phyloP scores from a whole-genome alignment of 2,888 invertebrate genomes.

The Temnothorax unifasciatus region DNA sequence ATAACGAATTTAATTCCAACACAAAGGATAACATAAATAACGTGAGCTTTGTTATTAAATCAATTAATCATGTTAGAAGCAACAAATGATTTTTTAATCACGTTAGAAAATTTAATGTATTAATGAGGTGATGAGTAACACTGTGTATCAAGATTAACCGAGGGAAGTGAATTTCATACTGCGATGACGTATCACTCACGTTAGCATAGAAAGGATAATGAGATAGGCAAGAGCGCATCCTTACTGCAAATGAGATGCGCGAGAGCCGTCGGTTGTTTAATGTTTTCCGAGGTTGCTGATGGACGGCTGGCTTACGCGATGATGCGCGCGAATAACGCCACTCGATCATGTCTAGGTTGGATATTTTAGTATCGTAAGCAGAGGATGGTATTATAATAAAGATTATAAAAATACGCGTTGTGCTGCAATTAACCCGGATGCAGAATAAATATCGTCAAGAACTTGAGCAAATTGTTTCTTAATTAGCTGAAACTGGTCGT shows the following conservation, averaged over 20 bases:
- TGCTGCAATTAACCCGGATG: conserved; percentile 28
- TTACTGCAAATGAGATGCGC: conserved; percentile 46
- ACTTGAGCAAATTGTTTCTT: conserved; percentile 4
- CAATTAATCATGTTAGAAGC: background rate
- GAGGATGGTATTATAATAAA: conserved; percentile 28
- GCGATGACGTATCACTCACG: conserved; percentile 47
- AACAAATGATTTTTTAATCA: conserved; percentile 20
- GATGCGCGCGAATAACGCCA: conserved; percentile 56
- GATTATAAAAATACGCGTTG: conserved; percentile 41
- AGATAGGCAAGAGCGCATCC: conserved; percentile 63
- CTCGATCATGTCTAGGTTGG: conserved; percentile 49
- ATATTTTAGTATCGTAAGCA: conserved; percentile 33
- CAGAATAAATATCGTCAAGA: conserved; percentile 24
- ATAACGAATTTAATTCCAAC: conserved; percentile 6
- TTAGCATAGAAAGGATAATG: conserved; percentile 64
- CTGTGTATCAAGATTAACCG: background rate
- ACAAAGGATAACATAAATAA: background rate
- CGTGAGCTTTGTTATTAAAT: background rate
- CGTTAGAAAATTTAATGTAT: conserved; percentile 16
- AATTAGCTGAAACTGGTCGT: conserved; percentile 13
- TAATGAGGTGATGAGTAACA: conserved; percentile 22
- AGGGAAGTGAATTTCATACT: conserved; percentile 21
- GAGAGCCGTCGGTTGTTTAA: conserved; percentile 51
- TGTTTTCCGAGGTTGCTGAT: conserved; percentile 49
- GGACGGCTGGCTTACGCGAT: conserved; percentile 54